These are phyloP conservation scores for Eulimnadia texana DNA, from an alignment of 1,140 invertebrate species.

Conservation along the genomic window DNA sequence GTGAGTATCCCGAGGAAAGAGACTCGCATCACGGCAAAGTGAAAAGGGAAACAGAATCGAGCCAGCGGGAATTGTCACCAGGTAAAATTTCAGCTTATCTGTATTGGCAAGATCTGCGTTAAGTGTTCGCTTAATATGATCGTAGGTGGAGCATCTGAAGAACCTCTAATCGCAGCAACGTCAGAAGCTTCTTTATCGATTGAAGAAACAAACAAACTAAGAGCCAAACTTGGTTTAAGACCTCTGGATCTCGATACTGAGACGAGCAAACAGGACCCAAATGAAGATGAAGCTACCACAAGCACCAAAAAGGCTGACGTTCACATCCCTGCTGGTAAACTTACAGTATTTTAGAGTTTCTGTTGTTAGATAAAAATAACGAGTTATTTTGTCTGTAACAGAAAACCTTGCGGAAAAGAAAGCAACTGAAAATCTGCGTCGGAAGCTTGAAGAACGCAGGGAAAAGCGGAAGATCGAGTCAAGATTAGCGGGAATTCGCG, in stretches of 20 bases:
- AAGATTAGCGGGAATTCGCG: slow-evolving; percentile 49
- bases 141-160: too few species aligned
- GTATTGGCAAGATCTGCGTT: not conserved
- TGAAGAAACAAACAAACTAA: slow-evolving; percentile 78
- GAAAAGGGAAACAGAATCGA: slow-evolving; percentile 14
- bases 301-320: slow-evolving; percentile 69
- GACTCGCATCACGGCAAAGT: not conserved
- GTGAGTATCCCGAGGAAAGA: slow-evolving; percentile 14
- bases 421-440: slow-evolving; percentile 62
- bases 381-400: slow-evolving; percentile 17
- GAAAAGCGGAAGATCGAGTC: slow-evolving; percentile 66
- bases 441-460: slow-evolving; percentile 57
- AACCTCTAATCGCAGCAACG: not conserved
- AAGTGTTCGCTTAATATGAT: too few species aligned
- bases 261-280: slow-evolving; percentile 28
- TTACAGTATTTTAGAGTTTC: not conserved
- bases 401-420: slow-evolving; percentile 59
- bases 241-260: slow-evolving; percentile 57
- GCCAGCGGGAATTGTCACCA: not conserved
- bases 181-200: slow-evolving; percentile 46
- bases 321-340: slow-evolving; percentile 64
- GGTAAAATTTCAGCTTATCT: not conserved
- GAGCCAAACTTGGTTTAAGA: slow-evolving; percentile 85
- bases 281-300: slow-evolving; percentile 14
- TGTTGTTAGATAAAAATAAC: not conserved